Evolutionary conservation across 2,797 vertebrate species (phyloP), one percentile per base, ranked within the genome.

Genomic region (Artibeus jamaicensis): DNA sequence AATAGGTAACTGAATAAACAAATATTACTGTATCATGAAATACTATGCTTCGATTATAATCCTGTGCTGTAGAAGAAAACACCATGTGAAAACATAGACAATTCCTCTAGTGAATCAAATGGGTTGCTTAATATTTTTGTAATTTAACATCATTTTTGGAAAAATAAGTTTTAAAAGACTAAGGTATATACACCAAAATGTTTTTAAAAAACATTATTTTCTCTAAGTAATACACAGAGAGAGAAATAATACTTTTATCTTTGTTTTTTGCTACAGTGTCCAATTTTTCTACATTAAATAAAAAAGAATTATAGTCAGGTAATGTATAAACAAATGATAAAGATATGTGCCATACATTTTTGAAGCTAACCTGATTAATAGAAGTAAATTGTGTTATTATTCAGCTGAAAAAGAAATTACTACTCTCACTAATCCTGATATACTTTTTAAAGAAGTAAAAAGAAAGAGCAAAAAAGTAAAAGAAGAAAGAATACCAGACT

Each of bases 381-480:
- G 76, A 73, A 89, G 21, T 46, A 90, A 93, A 91, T 94, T 57
- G 32, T 71, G 44, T 44, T 83, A 73, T 65, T 90, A 42, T 82
- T 84, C 26, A 93, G 19, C 34, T 78, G n/a, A 24, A 42, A 81
- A 76, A 57, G 19, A 74, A 12, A 93, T 1, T 37, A 5, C 82
- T 44, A 9, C 3, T 44, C 77, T 50, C 81, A 37, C 53, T 82
- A 53, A 89, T 46, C 46, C 53, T 46, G 34, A 65, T 65, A 70
- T 9, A 37, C 48, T 76, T 9, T 73, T 65, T 67, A 74, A 26
- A 88, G 16, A 34, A 62, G 82, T 24, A 39, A 8, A 50, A 77
- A 29, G n/a, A 68, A 74, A 12, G 18, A 15, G 50, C 12, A 34
- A 59, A 71, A 77, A 84, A 84, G 26, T 46, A 7, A 71, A 48